These are phyloP conservation scores for Sturnus vulgaris DNA, from an alignment of 2,113 vertebrate species.

Conservation along the genomic window DNA sequence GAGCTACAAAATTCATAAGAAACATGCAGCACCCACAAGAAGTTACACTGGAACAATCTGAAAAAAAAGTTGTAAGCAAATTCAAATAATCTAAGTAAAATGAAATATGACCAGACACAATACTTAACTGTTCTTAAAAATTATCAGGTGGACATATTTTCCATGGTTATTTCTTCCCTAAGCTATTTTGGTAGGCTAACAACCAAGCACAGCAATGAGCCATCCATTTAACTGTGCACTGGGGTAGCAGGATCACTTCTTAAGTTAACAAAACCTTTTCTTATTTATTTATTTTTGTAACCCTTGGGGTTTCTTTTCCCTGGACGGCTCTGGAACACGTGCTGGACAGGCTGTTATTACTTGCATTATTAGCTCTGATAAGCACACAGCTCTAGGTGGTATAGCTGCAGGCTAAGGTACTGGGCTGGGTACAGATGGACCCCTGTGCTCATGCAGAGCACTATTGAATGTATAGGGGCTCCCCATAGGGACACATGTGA, in stretches of 20 bases:
- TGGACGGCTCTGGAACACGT: neutral
- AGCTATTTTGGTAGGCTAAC: neutral
- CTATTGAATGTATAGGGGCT: slow-evolving; percentile 29
- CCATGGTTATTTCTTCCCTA: neutral
- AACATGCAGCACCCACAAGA: neutral
- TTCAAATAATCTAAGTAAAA: neutral
- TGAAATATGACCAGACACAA: neutral
- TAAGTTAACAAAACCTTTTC: slow-evolving; percentile 39
- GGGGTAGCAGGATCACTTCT: neutral
- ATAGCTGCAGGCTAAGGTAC: slow-evolving; percentile 53
- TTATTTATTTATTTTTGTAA: neutral
- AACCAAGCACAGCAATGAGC: neutral
- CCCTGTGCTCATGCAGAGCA: slow-evolving; percentile 16
- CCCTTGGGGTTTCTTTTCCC: slow-evolving; percentile 27
- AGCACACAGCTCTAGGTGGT: slow-evolving; percentile 55
- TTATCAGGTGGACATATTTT: neutral
- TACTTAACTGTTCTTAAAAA: neutral
- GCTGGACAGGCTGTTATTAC: slow-evolving; percentile 52
- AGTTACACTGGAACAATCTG: neutral
- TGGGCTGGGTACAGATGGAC: slow-evolving; percentile 47
- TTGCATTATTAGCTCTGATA: slow-evolving; percentile 42
- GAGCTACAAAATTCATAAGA: neutral
- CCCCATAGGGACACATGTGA: slow-evolving; percentile 32
- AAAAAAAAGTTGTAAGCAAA: neutral
- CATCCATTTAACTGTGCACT: neutral